Evolutionary conservation across 2,888 invertebrate genomes (phyloP).

Genomic region (Macrosoma leucophasiata): DNA sequence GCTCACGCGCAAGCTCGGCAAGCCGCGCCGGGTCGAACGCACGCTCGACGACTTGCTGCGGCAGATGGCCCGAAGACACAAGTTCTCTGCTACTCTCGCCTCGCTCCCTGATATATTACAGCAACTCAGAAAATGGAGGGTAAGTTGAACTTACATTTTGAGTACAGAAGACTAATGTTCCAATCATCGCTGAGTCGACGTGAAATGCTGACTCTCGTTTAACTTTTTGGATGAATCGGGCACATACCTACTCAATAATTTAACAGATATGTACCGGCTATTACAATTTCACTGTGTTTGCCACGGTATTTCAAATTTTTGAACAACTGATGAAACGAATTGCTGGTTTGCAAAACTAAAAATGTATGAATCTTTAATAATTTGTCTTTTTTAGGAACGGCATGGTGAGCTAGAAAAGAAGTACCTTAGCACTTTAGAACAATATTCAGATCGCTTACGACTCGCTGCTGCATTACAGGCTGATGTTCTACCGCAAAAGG

Average conservation of each 20-base stretch:
- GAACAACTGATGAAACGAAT: too few relatives aligned
- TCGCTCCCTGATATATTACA: constrained; percentile 41
- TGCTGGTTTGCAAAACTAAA: too few relatives aligned
- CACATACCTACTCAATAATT: too few relatives aligned
- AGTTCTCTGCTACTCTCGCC: constrained; percentile 45
- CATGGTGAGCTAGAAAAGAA: constrained; percentile 50
- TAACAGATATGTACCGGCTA: too few relatives aligned
- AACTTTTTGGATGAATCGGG: too few relatives aligned
- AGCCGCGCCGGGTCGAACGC: constrained; percentile 53
- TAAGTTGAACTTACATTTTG: too few relatives aligned
- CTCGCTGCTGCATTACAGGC: constrained; percentile 61
- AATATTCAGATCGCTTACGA: constrained; percentile 53
- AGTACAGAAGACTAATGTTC: too few relatives aligned
- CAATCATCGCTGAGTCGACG: too few relatives aligned
- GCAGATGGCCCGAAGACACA: constrained; percentile 60
- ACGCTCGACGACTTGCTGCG: constrained; percentile 58
- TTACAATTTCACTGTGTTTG: too few relatives aligned
- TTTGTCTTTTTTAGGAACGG: constrained; percentile 42
- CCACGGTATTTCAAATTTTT: too few relatives aligned
- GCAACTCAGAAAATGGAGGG: constrained; percentile 56
- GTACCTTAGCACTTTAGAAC: constrained; percentile 45
- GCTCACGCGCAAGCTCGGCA: constrained; percentile 56
- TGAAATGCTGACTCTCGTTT: too few relatives aligned
- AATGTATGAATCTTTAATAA: too few relatives aligned
- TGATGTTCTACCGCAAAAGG: constrained; percentile 55